Conservation (phyloP, 2,113 vertebrate genomes). For the Stictonetta naevosa region DNA sequence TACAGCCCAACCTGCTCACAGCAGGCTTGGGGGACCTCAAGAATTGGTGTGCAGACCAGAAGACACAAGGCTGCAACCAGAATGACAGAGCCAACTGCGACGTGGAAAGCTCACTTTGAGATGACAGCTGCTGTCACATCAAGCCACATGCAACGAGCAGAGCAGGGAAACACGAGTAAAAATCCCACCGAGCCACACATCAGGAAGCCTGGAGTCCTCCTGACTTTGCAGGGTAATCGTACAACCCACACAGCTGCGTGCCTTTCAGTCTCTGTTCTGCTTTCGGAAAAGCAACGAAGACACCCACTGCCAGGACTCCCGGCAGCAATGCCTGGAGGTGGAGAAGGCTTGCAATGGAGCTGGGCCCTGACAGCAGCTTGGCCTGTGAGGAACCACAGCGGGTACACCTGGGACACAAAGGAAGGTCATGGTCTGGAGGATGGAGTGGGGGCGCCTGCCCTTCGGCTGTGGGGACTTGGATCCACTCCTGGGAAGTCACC, state of each 20-base stretch:
- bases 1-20: background rate
- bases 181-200: accelerated
- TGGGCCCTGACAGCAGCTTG: background rate
- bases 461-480: background rate
- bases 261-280: background rate
- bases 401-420: background rate
- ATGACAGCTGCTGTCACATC: background rate
- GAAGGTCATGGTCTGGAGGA: background rate
- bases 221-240: background rate
- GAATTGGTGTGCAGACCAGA: background rate
- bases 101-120: background rate
- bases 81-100: background rate
- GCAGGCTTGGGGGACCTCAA: background rate
- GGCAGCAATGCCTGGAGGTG: background rate
- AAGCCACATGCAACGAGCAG: background rate
- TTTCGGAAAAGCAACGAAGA: background rate
- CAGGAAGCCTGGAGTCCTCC: background rate
- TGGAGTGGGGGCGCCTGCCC: background rate
- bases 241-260: background rate
- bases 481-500: background rate
- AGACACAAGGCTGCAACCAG: background rate
- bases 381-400: background rate
- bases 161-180: background rate
- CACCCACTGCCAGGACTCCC: background rate
- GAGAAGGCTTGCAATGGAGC: background rate